phyloP scores from a whole-genome alignment of 2,888 invertebrate species.

The Phortica okadai region DNA sequence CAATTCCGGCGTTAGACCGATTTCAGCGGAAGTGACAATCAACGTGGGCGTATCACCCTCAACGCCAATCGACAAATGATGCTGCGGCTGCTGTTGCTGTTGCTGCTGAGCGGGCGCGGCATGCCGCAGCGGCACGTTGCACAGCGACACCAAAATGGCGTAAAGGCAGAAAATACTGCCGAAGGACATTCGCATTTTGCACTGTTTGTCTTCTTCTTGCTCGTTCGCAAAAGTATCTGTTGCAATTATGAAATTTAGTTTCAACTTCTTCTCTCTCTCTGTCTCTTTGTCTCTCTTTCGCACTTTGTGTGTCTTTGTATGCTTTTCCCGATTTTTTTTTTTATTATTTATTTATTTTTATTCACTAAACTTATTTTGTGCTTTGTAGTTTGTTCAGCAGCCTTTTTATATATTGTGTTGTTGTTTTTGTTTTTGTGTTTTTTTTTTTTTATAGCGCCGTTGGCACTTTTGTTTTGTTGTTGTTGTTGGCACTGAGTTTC shows the following conservation, averaged over 20 bases:
- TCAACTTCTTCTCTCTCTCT: slow-evolving; percentile 3
- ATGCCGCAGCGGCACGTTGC: slow-evolving; percentile 29
- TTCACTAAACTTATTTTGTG: background rate
- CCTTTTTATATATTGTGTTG: background rate
- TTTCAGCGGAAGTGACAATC: slow-evolving; percentile 54
- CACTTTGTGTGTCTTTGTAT: background rate
- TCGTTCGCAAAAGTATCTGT: background rate
- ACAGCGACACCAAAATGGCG: background rate
- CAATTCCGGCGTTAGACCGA: slow-evolving; percentile 45
- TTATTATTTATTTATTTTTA: slow-evolving; percentile 8
- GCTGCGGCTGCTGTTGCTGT: slow-evolving; percentile 43
- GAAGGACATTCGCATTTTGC: slow-evolving; percentile 21
- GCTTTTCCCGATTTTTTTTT: background rate
- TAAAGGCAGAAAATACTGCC: background rate
- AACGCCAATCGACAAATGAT: slow-evolving; percentile 53
- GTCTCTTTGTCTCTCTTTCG: too few species aligned
- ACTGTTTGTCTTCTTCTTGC: slow-evolving; percentile 42
- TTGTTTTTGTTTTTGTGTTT: background rate
- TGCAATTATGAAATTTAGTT: background rate
- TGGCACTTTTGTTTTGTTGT: slow-evolving; percentile 8
- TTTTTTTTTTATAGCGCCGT: slow-evolving; percentile 6
- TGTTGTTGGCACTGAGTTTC: slow-evolving; percentile 39
- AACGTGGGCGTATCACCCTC: slow-evolving; percentile 59
- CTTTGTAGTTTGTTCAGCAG: background rate
- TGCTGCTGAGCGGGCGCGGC: slow-evolving; percentile 31